Base-by-base conservation (phyloP, 1,140 invertebrate species). In the Caenorhabditis inopinata region DNA sequence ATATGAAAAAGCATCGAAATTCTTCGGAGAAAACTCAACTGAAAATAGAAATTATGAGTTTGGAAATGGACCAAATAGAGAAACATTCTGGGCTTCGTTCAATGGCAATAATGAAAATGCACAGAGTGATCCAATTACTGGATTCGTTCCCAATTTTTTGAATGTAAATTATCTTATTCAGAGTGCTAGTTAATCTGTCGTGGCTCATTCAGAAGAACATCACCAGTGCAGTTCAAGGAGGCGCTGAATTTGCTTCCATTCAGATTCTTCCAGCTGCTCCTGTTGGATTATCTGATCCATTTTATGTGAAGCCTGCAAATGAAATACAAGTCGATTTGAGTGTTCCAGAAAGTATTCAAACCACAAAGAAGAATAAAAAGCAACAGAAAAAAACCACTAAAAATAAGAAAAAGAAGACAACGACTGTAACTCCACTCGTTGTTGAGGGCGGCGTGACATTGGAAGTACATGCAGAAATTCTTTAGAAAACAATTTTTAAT, bases 401-500 rank as follows among this genome's bases (percentile, higher is more conserved):
- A 25, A 68, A 68, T 21, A 68, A 68, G 32, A 68, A 68, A 7
- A 68, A 68, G 58, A 68, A 11, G 32, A 68, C 58, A 27, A 68
- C 32, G 1, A 12, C 23, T 16, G 32, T 32, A 21, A 29, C 58
- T 7, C 6, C 5, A 38, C 0, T 38, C 32, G 51, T 12, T 16
- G 32, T 25, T 18, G 32, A 68, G 35, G 58, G 29, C 58, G 38
- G 38, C 32, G n/a, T 68, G 29, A 32, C 58, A 18, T n/a, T 38
- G 29, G 58, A 68, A 68, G 58, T 68, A 68, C 32, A 68, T 68
- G 32, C 58, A 16, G 16, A 68, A 68, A 32, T 68, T 16, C 58
- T 68, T 38, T 68, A 68, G 58, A 68, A 51, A 68, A 16, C 58
- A 35, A 18, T 68, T 58, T 38, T 68, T 29, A 68, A 68, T 68